Base-by-base conservation (phyloP, 2,113 vertebrate genomes). In the Columbina picui region DNA sequence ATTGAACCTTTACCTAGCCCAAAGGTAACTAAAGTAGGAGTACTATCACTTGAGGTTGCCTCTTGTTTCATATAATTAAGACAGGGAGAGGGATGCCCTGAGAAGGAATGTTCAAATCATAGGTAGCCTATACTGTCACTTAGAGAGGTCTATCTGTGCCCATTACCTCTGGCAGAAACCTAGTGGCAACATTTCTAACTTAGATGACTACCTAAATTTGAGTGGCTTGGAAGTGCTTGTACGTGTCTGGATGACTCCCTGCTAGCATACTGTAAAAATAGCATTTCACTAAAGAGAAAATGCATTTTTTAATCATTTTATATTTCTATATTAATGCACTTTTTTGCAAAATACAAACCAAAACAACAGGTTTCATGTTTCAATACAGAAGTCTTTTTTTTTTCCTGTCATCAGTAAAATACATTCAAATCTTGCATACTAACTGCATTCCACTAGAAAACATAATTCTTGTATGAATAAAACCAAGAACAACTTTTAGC, bases 261-360 rank as follows among this genome's bases (percentile, higher is more conserved):
- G 9, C 1, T 49, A 25, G 4, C 34, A 59, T 30, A 43, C 5
- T 56, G n/a, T 14, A 56, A 73, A 45, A 3, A 34, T 9, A 30
- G 2, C 4, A 55, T n/a, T 47, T 81, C 8, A 30, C 8, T 70
- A 43, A 59, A 49, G 11, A 80, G 14, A 49, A 55, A 69, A 41
- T 8, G 5, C 43, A 1, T 0, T 1, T 14, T 76, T 71, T 7
- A 75, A 64, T 41, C 0, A 30, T 57, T 86, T 65, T 38, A 2
- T 64, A 53, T 80, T 52, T 70, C 23, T 73, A 6, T 15, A 67
- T 39, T 55, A 38, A 45, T 39, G 7, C 1, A 53, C n/a, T 7
- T 15, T 38, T 89, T 71, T 79, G 5, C 6, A 68, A 76, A 93
- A 70, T 12, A 13, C 5, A 38, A 83, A 85, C 7, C 4, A 82